These are phyloP conservation scores for Trichonephila clavipes DNA, from an alignment of 1,140 invertebrate species.

Conservation along the genomic window DNA sequence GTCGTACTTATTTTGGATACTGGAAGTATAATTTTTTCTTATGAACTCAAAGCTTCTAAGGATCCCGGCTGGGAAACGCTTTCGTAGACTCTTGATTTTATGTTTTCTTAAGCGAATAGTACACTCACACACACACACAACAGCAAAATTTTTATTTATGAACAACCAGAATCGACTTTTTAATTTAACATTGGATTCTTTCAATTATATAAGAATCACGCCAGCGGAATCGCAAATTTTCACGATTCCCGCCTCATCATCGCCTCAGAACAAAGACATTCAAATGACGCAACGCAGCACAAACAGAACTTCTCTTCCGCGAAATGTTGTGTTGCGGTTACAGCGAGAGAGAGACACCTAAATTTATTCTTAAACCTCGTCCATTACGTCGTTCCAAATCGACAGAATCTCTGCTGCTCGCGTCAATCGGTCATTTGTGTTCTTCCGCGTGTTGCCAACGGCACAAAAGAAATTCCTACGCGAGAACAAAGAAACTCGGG, in stretches of 20 bases:
- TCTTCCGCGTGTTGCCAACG: constrained; percentile 20
- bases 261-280: background rate
- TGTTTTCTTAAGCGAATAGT: too few relatives aligned
- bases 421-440: background rate
- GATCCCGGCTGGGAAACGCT: too few relatives aligned
- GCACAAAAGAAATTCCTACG: background rate
- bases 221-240: too few relatives aligned
- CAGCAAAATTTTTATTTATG: too few relatives aligned
- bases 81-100: too few relatives aligned
- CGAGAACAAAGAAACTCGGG: constrained; percentile 41
- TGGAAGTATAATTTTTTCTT: too few relatives aligned
- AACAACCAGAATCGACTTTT: too few relatives aligned
- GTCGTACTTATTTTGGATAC: too few relatives aligned
- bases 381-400: background rate
- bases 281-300: background rate
- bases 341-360: background rate
- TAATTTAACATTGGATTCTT: too few relatives aligned
- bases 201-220: too few relatives aligned
- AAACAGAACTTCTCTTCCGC: background rate
- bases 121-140: too few relatives aligned
- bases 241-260: background rate
- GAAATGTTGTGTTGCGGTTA: background rate
- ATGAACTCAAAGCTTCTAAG: too few relatives aligned
- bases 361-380: background rate
- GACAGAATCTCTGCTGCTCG: background rate